phyloP scores from a whole-genome alignment of 2,797 vertebrate species.

The Alca torda region DNA sequence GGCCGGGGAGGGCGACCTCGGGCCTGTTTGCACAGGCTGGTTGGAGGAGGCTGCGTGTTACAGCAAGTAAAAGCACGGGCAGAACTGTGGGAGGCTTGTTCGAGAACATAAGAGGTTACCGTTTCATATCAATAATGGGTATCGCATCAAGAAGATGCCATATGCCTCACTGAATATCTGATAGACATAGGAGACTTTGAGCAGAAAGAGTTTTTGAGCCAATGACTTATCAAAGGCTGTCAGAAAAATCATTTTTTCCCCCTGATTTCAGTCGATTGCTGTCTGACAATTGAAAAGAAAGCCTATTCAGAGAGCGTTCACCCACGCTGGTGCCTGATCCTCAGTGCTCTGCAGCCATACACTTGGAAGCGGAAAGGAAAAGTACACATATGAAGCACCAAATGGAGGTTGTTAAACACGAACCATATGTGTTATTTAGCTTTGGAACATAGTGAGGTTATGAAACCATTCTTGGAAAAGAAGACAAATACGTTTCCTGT shows the following conservation, averaged over 20 bases:
- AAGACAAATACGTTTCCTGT: conserved; percentile 5
- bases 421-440: conserved; percentile 37
- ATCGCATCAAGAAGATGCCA: neutral
- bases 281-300: conserved; percentile 55
- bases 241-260: conserved; percentile 36
- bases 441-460: neutral
- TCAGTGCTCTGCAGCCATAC: conserved; percentile 20
- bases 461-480: neutral
- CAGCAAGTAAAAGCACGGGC: neutral
- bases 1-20: neutral
- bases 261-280: conserved; percentile 54
- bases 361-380: conserved; percentile 5
- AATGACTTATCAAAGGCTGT: conserved; percentile 54
- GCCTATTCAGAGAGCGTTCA: conserved; percentile 36
- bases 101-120: neutral
- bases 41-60: neutral
- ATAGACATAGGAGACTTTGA: conserved; percentile 11
- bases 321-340: conserved; percentile 46
- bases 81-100: neutral
- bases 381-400: conserved; percentile 29
- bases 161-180: neutral
- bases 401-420: conserved; percentile 41
- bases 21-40: too few relatives aligned
- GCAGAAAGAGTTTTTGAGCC: conserved; percentile 37
- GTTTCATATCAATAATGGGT: neutral